phyloP scores from a whole-genome alignment of 30 jellyfish, hydroid and myxozoan species.

The Mastigias papua region DNA sequence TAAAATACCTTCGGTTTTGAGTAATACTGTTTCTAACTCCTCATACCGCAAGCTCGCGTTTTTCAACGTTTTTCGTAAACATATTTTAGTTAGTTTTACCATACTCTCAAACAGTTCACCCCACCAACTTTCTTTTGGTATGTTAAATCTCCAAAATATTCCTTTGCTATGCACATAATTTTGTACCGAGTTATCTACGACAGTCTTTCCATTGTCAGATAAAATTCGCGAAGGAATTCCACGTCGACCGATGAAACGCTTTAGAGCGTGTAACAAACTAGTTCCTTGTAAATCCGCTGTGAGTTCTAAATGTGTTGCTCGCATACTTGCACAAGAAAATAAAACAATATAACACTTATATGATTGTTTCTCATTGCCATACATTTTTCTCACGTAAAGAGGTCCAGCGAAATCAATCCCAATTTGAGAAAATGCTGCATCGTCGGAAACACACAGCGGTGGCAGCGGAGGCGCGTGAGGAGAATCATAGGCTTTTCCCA shows the following conservation, averaged over 20 bases:
- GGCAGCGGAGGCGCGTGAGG: no score
- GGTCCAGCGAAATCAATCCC: slow-evolving; percentile 61
- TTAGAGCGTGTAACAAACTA: not conserved
- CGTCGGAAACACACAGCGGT: slow-evolving; percentile 4
- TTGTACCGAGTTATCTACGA: not conserved
- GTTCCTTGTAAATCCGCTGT: not conserved
- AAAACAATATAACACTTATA: slow-evolving; percentile 18
- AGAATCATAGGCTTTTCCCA: no score
- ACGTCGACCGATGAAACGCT: slow-evolving; percentile 33
- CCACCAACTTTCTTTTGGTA: slow-evolving; percentile 9
- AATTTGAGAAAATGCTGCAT: slow-evolving; percentile 28
- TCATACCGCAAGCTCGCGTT: not conserved
- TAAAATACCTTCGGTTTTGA: slow-evolving; percentile 5
- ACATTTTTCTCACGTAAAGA: slow-evolving; percentile 26
- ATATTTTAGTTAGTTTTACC: slow-evolving; percentile 21
- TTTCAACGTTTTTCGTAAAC: slow-evolving; percentile 2
- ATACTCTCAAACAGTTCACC: not conserved
- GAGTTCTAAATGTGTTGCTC: slow-evolving; percentile 2
- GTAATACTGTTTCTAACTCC: not conserved
- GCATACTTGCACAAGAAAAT: slow-evolving; percentile 16
- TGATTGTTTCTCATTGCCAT: not conserved
- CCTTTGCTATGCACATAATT: not conserved
- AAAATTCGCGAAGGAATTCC: slow-evolving; percentile 9
- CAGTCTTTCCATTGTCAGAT: slow-evolving; percentile 40
- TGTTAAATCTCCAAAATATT: not conserved